Base-by-base conservation (phyloP, 2,888 invertebrate genomes). In the Epinotia bilunana region DNA sequence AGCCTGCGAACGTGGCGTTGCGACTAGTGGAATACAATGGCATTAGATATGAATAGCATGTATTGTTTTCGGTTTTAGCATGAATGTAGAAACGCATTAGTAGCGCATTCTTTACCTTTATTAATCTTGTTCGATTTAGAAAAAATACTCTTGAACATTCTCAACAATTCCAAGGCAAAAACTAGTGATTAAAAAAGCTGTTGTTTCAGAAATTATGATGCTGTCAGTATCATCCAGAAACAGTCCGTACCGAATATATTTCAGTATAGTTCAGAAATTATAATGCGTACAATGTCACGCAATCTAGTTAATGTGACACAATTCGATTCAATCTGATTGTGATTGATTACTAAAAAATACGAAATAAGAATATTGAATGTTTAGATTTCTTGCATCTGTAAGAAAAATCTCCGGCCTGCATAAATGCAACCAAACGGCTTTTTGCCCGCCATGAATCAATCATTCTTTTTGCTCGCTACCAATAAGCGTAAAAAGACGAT, bases 1-100 rank as follows among this genome's bases (percentile, higher is more conserved):
- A 58, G 33, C 39, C 55, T 60, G 63, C 46, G 57, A 57, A 63
- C 12, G 16, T n/a, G 61, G 49, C 58, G n/a, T 23, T 43, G 33
- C 61, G 61, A 58, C 60, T 58, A 60, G 33, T 57, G n/a, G 60
- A 75, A 67, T 72, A 72, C 72, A 75, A 71, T 75, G 28, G 72
- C 55, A 28, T 72, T 67, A 58, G 53, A 33, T 67, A 67, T 65
- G 71, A 72, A 72, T 72, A 69, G 49, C 68, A 58, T 20, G 18
- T 60, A 60, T 76, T 73, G 65, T 70, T 64, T 73, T 72, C 73
- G 76, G 80, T 79, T 80, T 80, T 72, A 73, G 76, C 74, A 77
- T 72, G 74, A 76, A 62, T 76, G 78, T 64, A 46, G 69, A 69
- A 74, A 57, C 63, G 58, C 74, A 61, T 70, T 68, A 55, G 74